Conservation (phyloP, 2,888 invertebrate genomes). For the Phalangium opilio region DNA sequence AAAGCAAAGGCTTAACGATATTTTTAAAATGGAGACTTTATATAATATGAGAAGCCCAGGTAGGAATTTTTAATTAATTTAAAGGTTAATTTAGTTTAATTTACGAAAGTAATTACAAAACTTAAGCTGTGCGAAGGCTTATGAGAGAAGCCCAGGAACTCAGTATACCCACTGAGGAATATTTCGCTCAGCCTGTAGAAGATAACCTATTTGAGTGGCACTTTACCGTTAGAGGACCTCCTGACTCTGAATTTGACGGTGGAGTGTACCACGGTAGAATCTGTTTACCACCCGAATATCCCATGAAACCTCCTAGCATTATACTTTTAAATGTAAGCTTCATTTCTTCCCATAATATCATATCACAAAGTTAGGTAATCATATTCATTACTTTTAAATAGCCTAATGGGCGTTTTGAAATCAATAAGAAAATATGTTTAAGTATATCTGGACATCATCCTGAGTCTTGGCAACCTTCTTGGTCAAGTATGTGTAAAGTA, state of each 20-base stretch:
- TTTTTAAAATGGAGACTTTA: too few species aligned
- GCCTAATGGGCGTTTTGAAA: slow-evolving; percentile 88
- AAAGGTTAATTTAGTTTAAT: too few species aligned
- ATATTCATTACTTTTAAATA: slow-evolving; percentile 27
- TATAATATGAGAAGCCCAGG: slow-evolving; percentile 2
- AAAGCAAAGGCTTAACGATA: too few species aligned
- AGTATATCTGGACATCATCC: slow-evolving; percentile 92
- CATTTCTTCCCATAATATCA: background rate
- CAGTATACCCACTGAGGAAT: slow-evolving; percentile 71
- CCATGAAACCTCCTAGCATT: slow-evolving; percentile 93
- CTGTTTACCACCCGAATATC: slow-evolving; percentile 79
- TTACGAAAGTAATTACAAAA: too few species aligned
- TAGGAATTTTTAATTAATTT: background rate
- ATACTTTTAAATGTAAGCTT: slow-evolving; percentile 63
- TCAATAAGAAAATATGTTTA: slow-evolving; percentile 83
- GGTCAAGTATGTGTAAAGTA: slow-evolving; percentile 52
- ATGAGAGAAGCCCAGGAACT: slow-evolving; percentile 82
- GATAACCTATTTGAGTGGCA: slow-evolving; percentile 97
- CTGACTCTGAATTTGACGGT: slow-evolving; percentile 70
- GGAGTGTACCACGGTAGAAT: slow-evolving; percentile 88
- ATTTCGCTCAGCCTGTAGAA: slow-evolving; percentile 72
- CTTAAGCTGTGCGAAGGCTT: slow-evolving; percentile 69
- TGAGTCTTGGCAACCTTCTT: slow-evolving; percentile 95
- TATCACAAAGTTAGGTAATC: background rate
- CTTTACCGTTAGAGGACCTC: slow-evolving; percentile 81